Evolutionary conservation across 2,888 invertebrate genomes (phyloP), one percentile per base, ranked within the genome.

Genomic region (Micropterix aruncella): DNA sequence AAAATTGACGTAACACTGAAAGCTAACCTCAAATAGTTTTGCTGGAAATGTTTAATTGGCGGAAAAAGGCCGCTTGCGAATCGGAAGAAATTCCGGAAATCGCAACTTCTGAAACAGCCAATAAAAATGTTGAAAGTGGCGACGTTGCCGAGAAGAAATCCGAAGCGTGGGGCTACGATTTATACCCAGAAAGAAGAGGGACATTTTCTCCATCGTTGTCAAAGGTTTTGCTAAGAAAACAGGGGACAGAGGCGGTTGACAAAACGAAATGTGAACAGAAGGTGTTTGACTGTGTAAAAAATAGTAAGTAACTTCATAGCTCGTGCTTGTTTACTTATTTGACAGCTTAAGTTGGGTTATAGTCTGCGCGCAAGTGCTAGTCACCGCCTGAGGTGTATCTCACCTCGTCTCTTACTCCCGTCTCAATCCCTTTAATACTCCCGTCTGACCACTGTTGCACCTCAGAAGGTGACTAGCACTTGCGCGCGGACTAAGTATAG

Each of bases 141-240:
- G 16, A 12, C 5, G 37, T n/a, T 3, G 19, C 15, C n/a, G 39
- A 44, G 18, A 38, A 42, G 3, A 42, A 44, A 19, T 38, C 37
- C 19, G 45, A 52, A 38, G 16, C 69, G 3, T 85, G 83, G 83
- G 85, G 85, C 46, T 85, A 83, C 56, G 84, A 88, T 65, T 67
- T 90, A 48, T 91, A 88, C 58, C 91, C 91, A 0, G 87, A 90
- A 60, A 73, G 91, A 53, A 74, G 79, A 54, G 80, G 82, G 1
- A 63, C 70, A 27, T 75, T 69, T 52, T 70, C 72, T 48, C 69
- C 74, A 0, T 73, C 65, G 54, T 62, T 78, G 60, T 57, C 63
- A 2, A 71, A 72, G 46, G 61, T 77, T 38, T 52, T 86, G 1
- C 58, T 80, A 12, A 75, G 80, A 3, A 65, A 76, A 40, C 82